These are phyloP conservation scores for Caenorhabditis sp. DNA, from an alignment of 2,888 invertebrate species.

Conservation along the genomic window DNA sequence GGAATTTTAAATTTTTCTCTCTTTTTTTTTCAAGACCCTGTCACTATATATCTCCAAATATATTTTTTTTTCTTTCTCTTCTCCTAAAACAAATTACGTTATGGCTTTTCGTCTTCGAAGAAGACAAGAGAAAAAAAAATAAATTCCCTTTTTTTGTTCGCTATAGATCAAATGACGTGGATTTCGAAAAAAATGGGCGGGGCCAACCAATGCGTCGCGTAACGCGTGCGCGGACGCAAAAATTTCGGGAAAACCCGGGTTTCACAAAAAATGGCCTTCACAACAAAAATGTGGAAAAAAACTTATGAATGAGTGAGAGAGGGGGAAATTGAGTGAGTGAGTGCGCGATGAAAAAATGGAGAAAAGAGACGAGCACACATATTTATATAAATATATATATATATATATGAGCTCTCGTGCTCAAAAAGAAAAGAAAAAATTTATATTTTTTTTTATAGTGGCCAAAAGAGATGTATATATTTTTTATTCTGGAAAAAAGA, in stretches of 20 bases:
- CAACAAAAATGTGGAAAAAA: not conserved
- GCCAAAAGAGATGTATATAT: too few relatives aligned
- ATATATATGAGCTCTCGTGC: too few relatives aligned
- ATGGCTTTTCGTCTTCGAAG: not conserved
- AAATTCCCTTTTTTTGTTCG: too few relatives aligned
- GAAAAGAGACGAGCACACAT: too few relatives aligned
- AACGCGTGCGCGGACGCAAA: too few relatives aligned
- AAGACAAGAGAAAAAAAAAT: not conserved
- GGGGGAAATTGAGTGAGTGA: conserved; percentile 11
- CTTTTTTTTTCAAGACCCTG: not conserved
- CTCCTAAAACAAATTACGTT: not conserved
- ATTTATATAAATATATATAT: too few relatives aligned
- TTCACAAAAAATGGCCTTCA: conserved; percentile 3
- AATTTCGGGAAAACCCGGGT: too few relatives aligned
- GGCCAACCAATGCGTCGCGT: too few relatives aligned
- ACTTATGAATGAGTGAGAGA: conserved; percentile 13
- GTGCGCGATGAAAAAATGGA: not conserved
- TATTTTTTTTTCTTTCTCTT: not conserved
- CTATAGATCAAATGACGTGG: too few relatives aligned
- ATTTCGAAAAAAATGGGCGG: too few relatives aligned
- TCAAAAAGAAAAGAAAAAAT: conserved; percentile 9
- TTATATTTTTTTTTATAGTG: too few relatives aligned
- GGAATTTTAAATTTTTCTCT: not conserved
- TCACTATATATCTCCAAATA: not conserved
- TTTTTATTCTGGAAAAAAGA: too few relatives aligned